A percentile compares a stretch with the other conserved stretches of the same genome.
phyloP scores from a whole-genome alignment of 2,113 vertebrate genomes.

The Onychostruthus taczanowskii region DNA sequence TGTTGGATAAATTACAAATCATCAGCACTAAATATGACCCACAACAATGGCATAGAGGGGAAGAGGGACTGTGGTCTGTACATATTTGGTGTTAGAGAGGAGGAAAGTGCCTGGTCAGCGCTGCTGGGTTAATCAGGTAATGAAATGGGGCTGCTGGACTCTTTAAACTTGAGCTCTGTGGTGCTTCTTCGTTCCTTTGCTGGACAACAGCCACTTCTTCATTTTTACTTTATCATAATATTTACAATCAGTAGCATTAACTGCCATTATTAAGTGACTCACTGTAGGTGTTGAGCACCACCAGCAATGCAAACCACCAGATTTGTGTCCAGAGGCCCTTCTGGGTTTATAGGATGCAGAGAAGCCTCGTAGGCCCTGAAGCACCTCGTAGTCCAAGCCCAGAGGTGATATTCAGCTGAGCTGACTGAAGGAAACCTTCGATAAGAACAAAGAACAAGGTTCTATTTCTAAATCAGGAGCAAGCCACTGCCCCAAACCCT shows the following conservation, averaged over 20 bases:
- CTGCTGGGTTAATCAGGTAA: not conserved
- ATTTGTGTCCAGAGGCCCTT: not conserved
- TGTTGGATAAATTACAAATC: conserved; percentile 63
- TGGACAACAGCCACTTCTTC: not conserved
- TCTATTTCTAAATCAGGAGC: not conserved
- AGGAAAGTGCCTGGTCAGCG: not conserved
- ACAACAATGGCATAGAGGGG: not conserved
- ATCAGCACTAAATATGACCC: conserved; percentile 49
- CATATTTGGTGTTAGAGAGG: not conserved
- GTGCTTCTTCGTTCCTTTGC: not conserved
- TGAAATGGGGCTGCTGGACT: not conserved
- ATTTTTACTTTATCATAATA: not conserved
- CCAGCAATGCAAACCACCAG: not conserved
- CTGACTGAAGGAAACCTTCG: not conserved
- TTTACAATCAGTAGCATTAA: not conserved
- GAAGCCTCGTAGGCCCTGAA: not conserved
- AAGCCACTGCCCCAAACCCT: not conserved
- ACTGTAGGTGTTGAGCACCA: not conserved
- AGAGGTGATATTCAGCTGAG: not conserved
- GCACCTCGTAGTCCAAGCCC: not conserved
- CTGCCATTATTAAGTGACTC: not conserved
- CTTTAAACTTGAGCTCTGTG: not conserved
- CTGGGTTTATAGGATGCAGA: accelerated
- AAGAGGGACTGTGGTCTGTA: not conserved
- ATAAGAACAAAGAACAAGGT: not conserved